Evolutionary conservation across 1,140 invertebrate genomes (phyloP).

Genomic region (Atta texana): DNA sequence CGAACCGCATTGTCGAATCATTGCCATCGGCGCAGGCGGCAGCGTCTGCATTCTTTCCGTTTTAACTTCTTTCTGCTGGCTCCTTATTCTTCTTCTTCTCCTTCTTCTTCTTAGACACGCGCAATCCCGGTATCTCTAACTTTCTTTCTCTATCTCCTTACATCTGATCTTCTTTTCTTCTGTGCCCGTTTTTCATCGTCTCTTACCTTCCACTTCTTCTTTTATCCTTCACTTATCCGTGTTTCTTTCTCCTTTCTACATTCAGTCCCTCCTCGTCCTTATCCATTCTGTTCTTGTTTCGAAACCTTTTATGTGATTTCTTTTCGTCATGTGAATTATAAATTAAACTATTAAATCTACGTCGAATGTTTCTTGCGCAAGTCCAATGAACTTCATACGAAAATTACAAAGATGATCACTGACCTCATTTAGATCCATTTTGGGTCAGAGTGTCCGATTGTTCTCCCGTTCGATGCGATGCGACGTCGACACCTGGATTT

Average conservation of each 20-base stretch:
- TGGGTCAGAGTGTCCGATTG: conserved; percentile 16
- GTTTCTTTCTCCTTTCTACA: conserved; percentile 54
- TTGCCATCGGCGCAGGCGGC: conserved; percentile 74
- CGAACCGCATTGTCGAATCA: conserved; percentile 77
- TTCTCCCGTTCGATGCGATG: conserved; percentile 26
- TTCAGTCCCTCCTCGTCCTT: background rate
- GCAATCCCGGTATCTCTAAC: conserved; percentile 64
- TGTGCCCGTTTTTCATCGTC: conserved; percentile 46
- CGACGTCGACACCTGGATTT: conserved; percentile 70
- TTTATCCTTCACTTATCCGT: conserved; percentile 57
- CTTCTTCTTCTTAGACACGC: conserved; percentile 69
- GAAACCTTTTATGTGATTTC: conserved; percentile 24
- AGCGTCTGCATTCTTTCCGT: conserved; percentile 77
- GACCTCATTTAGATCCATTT: conserved; percentile 61
- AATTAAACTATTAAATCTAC: conserved; percentile 84
- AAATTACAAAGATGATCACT: conserved; percentile 59
- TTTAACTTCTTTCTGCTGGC: conserved; percentile 75
- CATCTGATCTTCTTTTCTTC: conserved; percentile 59
- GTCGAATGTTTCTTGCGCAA: conserved; percentile 74
- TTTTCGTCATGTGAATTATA: conserved; percentile 81
- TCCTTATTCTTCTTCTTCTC: conserved; percentile 75
- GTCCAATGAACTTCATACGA: conserved; percentile 41
- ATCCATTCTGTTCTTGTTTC: conserved; percentile 37
- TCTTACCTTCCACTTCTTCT: conserved; percentile 63
- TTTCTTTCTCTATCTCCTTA: conserved; percentile 48